phyloP scores from a whole-genome alignment of 2,888 invertebrate species.

The Amphipoea oculea region DNA sequence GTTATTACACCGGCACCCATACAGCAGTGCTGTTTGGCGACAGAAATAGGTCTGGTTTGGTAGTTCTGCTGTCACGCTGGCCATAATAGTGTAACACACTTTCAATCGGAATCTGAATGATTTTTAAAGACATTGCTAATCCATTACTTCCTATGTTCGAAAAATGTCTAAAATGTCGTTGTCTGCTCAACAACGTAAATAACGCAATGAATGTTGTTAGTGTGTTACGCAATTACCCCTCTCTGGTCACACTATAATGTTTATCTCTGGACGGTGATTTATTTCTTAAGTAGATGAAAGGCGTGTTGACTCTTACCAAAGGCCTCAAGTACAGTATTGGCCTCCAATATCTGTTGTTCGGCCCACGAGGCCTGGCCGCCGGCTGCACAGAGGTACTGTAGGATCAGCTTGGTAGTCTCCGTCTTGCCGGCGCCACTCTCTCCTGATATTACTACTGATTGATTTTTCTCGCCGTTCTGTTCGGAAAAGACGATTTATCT shows the following conservation, averaged over 20 bases:
- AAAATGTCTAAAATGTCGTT: not conserved
- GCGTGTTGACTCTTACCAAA: constrained; percentile 92
- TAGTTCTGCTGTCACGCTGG: not conserved
- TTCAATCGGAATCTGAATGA: not conserved
- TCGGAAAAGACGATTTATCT: constrained; percentile 23
- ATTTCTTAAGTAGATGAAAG: not conserved
- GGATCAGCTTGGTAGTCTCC: constrained; percentile 97
- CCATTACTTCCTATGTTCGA: not conserved
- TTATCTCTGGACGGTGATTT: not conserved
- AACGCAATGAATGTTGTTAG: not conserved
- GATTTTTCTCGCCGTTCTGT: constrained; percentile 89
- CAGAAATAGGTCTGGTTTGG: not conserved
- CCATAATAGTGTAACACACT: not conserved
- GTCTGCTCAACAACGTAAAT: not conserved
- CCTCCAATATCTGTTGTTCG: constrained; percentile 98
- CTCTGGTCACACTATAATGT: not conserved
- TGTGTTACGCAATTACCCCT: not conserved
- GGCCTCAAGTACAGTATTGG: constrained; percentile 97
- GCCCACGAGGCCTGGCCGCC: constrained; percentile 95
- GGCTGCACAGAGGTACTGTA: constrained; percentile 97
- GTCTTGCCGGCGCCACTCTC: constrained; percentile 98
- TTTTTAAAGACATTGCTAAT: not conserved
- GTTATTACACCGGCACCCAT: not conserved
- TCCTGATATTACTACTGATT: constrained; percentile 97
- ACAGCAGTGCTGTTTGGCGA: not conserved